Percentiles rank a stretch among this genome's conserved stretches.
Conservation (phyloP, 2,797 vertebrate genomes). For the Percopsis omiscomaycus region DNA sequence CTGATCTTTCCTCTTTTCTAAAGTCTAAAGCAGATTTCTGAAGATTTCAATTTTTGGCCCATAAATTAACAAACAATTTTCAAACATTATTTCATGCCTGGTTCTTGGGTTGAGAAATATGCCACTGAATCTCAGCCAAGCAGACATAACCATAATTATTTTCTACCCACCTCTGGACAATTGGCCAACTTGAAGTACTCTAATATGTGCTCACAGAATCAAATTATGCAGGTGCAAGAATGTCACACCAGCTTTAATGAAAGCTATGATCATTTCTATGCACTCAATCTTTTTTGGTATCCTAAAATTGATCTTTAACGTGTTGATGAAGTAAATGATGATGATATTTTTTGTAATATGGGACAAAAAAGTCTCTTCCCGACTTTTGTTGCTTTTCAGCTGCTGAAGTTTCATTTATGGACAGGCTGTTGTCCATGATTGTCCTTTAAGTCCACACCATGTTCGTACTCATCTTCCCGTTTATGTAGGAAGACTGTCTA, state of each 20-base stretch:
- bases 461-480: too few relatives aligned
- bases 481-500: too few relatives aligned
- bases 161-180: background rate
- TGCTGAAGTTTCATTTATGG: too few relatives aligned
- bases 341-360: background rate
- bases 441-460: too few relatives aligned
- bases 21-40: background rate
- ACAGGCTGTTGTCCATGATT: too few relatives aligned
- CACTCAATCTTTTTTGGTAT: slow-evolving; percentile 26
- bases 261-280: slow-evolving; percentile 34
- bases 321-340: slow-evolving; percentile 29
- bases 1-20: slow-evolving; percentile 6
- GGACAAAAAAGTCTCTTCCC: too few relatives aligned
- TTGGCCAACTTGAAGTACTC: slow-evolving; percentile 7
- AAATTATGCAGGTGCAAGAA: slow-evolving; percentile 26
- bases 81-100: background rate
- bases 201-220: slow-evolving; percentile 16
- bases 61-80: too few relatives aligned
- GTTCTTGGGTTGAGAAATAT: slow-evolving; percentile 13
- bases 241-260: slow-evolving; percentile 34
- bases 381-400: too few relatives aligned
- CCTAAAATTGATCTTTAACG: background rate
- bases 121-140: background rate
- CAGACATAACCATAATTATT: slow-evolving; percentile 1
- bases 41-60: too few relatives aligned